Evolutionary conservation across 2,797 vertebrate species (phyloP), one percentile per base, ranked within the genome.

Genomic region (Tapera naevia): DNA sequence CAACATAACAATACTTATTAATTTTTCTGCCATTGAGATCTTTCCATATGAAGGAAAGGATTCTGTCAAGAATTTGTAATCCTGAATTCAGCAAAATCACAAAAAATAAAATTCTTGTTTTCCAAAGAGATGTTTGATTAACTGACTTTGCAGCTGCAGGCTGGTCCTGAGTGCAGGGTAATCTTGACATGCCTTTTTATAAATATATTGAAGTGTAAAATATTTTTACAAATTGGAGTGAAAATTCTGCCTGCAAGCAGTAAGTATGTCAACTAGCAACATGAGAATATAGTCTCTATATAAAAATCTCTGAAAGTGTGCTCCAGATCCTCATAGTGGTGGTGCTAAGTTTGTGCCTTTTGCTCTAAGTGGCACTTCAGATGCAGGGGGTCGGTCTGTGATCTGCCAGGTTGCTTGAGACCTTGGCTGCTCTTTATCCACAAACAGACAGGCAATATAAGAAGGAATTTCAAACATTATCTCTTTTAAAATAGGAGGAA

Each of bases 151-250:
- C 46, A 73, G 43, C 60, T 87, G 51, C 67, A 70, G 71, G 22
- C 32, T 81, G 61, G 28, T 35, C 67, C 50, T 66, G 28, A 73
- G 39, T 62, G 60, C 35, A 67, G n/a, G 70, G 21, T 35, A 56
- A 45, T 82, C 28, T 88, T 5, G 3, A 30, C 16, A 11, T n/a
- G 67, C 33, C 1, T 0, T 64, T 80, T 45, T 23, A 56, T 73
- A 71, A 80, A 73, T 74, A 78, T 7, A 10, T 33, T 61, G 65
- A 76, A 80, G 28, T 35, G 86, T 80, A 60, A 88, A 11, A 43
- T 83, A 72, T 78, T 91, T 88, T 83, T 72, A 18, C 30, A 67
- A 19, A 32, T 71, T 61, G 89, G 80, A 95, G 72, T 61, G 70
- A 78, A 86, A 84, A 79, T 41, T 62, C 76, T 76, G 24, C 69